phyloP scores from a whole-genome alignment of 2,113 vertebrate species.

The Symphodus melops region DNA sequence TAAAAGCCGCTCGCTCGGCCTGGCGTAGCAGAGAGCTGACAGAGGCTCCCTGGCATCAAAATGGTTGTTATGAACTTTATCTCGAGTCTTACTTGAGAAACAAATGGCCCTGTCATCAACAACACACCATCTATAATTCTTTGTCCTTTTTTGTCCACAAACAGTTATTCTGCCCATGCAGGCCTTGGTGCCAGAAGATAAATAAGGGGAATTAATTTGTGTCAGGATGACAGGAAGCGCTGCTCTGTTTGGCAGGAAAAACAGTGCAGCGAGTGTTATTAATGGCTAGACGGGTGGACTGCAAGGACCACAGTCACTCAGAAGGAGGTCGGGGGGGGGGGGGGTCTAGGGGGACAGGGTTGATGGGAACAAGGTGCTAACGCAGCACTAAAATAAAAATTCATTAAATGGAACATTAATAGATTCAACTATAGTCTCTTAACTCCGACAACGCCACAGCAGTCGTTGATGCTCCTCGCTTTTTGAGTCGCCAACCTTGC shows the following conservation, averaged over 20 bases:
- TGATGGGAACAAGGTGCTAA: slow-evolving; percentile 36
- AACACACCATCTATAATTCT: slow-evolving; percentile 77
- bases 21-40: slow-evolving; percentile 46
- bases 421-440: slow-evolving; percentile 25
- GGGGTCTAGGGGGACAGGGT: slow-evolving; percentile 6
- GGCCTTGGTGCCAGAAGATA: slow-evolving; percentile 79
- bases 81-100: slow-evolving; percentile 70
- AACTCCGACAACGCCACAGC: slow-evolving; percentile 34
- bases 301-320: slow-evolving; percentile 72
- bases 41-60: slow-evolving; percentile 56
- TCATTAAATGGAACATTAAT: slow-evolving; percentile 53
- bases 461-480: slow-evolving; percentile 21
- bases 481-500: slow-evolving; percentile 44
- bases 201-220: slow-evolving; percentile 84
- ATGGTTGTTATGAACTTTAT: slow-evolving; percentile 75
- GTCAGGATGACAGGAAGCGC: slow-evolving; percentile 75
- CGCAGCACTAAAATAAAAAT: slow-evolving; percentile 53
- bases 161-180: slow-evolving; percentile 76
- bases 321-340: slow-evolving; percentile 69
- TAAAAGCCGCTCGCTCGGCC: neutral
- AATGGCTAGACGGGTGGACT: slow-evolving; percentile 74
- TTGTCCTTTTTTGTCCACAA: slow-evolving; percentile 69
- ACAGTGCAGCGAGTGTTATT: slow-evolving; percentile 75
- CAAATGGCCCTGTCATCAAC: slow-evolving; percentile 72
- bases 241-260: slow-evolving; percentile 77